Evolutionary conservation across 2,113 vertebrate species (phyloP), one percentile per base, ranked within the genome.

Genomic region (Tamias sibiricus): DNA sequence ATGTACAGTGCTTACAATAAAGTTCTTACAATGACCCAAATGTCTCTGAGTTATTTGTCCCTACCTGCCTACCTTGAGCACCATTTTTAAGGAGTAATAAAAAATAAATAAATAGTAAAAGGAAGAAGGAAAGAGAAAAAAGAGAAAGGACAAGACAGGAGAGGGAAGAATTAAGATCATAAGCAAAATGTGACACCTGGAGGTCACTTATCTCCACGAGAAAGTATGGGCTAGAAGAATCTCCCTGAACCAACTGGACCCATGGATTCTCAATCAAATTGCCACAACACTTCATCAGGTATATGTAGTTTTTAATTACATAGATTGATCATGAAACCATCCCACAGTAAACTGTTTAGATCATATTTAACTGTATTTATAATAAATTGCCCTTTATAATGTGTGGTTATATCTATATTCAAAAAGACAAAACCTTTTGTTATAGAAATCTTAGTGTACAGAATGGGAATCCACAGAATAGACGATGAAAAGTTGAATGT

Each of bases 361-460:
- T 95, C 76, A 82, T 44, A 88, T 95, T 82, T 97, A 94, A 86
- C 47, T 80, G 59, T 90, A 35, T 49, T 92, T 49, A 90, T 87
- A 84, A 92, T 76, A 96, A 87, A 90, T 57, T 87, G 9, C 32
- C 37, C 28, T 93, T 80, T 72, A 37, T 80, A 84, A 87, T 42
- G 35, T 44, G 74, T 57, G 42, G 22, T 42, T 79, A 13, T 64
- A 1, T 83, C 66, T 35, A 32, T 52, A 86, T 49, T 93, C 74
- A 91, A 90, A 88, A 94, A 86, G 64, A 37, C 35, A 88, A 87
- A 93, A 86, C 42, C 24, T 69, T 68, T 88, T 95, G 57, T 90
- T 80, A 79, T 82, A 72, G 89, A 87, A 74, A 64, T 42, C 49
- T 30, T 59, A 54, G 37, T 40, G 40, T 14, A 13, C 26, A 59